Evolutionary conservation across 2,888 invertebrate species (phyloP).

Genomic region (Drymonia ruficornis): DNA sequence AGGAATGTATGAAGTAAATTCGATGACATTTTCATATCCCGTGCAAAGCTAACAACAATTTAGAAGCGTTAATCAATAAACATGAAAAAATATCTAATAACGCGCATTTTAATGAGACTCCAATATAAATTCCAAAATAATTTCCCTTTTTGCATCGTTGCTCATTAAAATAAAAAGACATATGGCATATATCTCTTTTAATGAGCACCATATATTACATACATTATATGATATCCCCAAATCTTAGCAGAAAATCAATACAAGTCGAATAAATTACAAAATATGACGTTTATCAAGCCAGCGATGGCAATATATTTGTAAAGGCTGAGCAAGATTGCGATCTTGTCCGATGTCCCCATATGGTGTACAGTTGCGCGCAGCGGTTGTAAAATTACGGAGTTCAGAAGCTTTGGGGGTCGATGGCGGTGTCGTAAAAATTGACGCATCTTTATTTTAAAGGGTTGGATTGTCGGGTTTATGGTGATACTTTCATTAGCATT

Average conservation of each 20-base stretch:
- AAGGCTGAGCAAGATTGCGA: conserved; percentile 58
- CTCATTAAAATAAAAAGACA: too few species aligned
- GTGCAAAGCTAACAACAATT: too few species aligned
- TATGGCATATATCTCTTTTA: too few species aligned
- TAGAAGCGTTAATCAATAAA: too few species aligned
- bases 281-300: not conserved
- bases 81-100: too few species aligned
- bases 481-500: conserved; percentile 22
- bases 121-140: too few species aligned
- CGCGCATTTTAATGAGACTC: too few species aligned
- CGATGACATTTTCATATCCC: too few species aligned
- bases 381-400: conserved; percentile 54
- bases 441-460: conserved; percentile 32
- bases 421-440: conserved; percentile 36
- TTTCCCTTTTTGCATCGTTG: too few species aligned
- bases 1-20: too few species aligned
- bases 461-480: conserved; percentile 34
- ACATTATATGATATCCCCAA: not conserved
- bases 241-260: not conserved
- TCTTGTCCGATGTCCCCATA: conserved; percentile 55
- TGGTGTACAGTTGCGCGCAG: conserved; percentile 62
- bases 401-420: conserved; percentile 23
- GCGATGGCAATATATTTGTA: conserved; percentile 54
- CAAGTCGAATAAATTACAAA: not conserved
- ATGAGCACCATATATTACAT: too few species aligned